These are phyloP conservation scores for Hoplias malabaricus DNA, from an alignment of 2,113 vertebrate genomes.

Conservation along the genomic window DNA sequence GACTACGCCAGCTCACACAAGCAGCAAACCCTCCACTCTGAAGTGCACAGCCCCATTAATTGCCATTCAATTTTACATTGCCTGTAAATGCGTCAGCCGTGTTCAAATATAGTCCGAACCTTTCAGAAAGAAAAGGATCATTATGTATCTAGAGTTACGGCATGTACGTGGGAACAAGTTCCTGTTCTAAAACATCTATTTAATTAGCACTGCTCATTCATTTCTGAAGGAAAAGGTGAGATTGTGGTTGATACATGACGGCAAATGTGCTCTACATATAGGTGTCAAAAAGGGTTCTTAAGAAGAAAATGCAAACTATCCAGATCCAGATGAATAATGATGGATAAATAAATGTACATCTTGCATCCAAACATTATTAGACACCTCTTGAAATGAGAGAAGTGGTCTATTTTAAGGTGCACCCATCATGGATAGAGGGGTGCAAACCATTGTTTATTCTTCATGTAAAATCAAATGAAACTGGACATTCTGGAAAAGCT, in stretches of 20 bases:
- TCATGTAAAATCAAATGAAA: too few relatives aligned
- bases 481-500: too few relatives aligned
- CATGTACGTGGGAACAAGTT: constrained; percentile 19
- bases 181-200: constrained; percentile 20
- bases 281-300: too few relatives aligned
- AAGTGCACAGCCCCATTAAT: constrained; percentile 67
- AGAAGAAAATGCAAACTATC: too few relatives aligned
- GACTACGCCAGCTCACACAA: constrained; percentile 45
- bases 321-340: too few relatives aligned
- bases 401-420: too few relatives aligned
- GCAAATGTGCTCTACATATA: neutral
- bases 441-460: too few relatives aligned
- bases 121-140: constrained; percentile 4
- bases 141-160: constrained; percentile 15
- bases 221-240: neutral
- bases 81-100: constrained; percentile 56
- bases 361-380: too few relatives aligned
- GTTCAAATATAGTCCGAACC: constrained; percentile 30
- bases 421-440: too few relatives aligned
- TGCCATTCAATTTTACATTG: constrained; percentile 67
- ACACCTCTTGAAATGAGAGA: too few relatives aligned
- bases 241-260: neutral
- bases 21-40: constrained; percentile 54
- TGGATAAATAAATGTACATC: too few relatives aligned
- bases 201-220: neutral